Conservation (phyloP, 2,113 vertebrate genomes). For the Marmota flaviventris region DNA sequence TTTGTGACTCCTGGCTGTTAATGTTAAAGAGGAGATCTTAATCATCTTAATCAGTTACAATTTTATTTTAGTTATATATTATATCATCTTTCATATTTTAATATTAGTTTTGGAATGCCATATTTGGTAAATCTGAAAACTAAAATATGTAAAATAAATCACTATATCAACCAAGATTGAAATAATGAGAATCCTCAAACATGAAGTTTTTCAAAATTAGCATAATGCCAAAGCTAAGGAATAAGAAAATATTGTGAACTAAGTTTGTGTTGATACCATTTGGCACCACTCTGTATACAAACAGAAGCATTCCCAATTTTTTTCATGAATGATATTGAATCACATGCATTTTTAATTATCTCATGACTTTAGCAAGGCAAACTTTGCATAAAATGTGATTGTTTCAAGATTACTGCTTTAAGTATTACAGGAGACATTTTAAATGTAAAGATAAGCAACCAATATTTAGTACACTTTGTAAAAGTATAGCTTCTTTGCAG, state of each 20-base stretch:
- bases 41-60: background rate
- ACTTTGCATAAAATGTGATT: background rate
- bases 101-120: background rate
- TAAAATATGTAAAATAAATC: background rate
- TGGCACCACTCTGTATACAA: background rate
- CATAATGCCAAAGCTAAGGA: background rate
- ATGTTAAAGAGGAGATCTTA: background rate
- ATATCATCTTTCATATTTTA: background rate
- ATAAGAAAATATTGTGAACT: background rate
- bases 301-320: background rate
- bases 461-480: background rate
- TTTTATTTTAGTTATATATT: background rate
- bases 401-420: background rate
- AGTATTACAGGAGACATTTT: background rate
- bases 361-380: background rate
- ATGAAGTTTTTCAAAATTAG: background rate
- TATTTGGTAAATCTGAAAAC: constrained; percentile 13
- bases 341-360: background rate
- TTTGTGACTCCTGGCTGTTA: background rate
- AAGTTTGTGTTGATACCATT: background rate
- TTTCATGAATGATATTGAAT: background rate
- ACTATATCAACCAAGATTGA: background rate
- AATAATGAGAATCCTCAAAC: background rate
- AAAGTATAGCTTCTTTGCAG: background rate
- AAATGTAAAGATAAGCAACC: background rate